Conservation (phyloP, 2,797 vertebrate species). For the Hafferia zeledoni region DNA sequence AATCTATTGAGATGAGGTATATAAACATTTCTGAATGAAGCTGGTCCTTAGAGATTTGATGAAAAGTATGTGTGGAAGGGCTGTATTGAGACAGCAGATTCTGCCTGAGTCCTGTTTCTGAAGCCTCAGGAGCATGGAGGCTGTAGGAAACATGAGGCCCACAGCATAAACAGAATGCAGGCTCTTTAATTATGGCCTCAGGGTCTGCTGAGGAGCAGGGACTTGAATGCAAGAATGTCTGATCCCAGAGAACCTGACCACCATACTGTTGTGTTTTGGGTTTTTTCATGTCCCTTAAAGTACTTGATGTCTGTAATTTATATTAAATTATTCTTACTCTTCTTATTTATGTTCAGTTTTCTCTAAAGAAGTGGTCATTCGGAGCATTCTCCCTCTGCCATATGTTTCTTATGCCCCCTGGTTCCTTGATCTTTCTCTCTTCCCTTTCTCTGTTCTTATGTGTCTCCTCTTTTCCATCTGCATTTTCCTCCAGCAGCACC, state of each 20-base stretch:
- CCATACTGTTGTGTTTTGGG: background rate
- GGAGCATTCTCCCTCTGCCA: background rate
- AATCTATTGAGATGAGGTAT: background rate
- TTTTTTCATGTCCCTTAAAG: background rate
- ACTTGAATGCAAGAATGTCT: background rate
- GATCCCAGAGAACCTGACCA: background rate
- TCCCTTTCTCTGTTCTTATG: slow-evolving; percentile 26
- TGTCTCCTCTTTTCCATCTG: slow-evolving; percentile 64
- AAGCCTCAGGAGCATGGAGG: background rate
- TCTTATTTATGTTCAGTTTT: background rate
- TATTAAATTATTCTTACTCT: background rate
- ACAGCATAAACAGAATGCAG: background rate
- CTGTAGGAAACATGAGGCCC: background rate
- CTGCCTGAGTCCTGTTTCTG: background rate
- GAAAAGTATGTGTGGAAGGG: background rate
- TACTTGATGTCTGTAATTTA: background rate
- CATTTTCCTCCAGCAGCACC: slow-evolving; percentile 62
- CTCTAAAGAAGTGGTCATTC: background rate
- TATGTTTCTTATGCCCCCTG: background rate
- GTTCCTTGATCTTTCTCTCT: slow-evolving; percentile 15
- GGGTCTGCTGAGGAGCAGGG: background rate
- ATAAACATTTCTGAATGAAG: background rate
- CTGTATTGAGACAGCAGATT: background rate
- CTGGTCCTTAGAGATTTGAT: background rate
- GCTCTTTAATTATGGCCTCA: background rate